Base-by-base conservation (phyloP, 2,113 vertebrate species). In the Thalassarche chlororhynchos region DNA sequence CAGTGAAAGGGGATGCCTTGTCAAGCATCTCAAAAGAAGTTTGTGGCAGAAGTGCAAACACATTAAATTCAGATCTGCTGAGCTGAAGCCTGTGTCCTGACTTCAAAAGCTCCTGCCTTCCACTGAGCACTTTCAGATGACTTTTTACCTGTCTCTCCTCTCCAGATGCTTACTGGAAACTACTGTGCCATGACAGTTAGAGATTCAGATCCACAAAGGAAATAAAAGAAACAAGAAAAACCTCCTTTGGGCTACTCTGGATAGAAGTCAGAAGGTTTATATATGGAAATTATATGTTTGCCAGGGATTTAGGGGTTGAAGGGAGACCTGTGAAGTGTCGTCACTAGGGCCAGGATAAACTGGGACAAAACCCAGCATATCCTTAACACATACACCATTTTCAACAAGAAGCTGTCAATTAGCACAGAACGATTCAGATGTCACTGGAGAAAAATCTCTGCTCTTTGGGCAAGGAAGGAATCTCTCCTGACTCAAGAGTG, bases 381-480 rank as follows among this genome's bases (percentile, higher is more conserved):
- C 75, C 88, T 84, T 70, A 85, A 66, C 32, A 38, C 60, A 85
- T 80, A 58, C 42, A 76, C 96, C 8, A 70, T 83, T 89, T 80
- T 89, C 62, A 91, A 55, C 38, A 77, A 64, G 58, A 87, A 91
- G n/a, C 12, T 94, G 66, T 95, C 91, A 88, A 5, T 90, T 87
- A 91, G 62, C 51, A 77, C 29, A 28, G 47, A 47, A 47, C 8
- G 10, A 94, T 58, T 79, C 66, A 72, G 49, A 93, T 83, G 66
- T 89, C 95, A 91, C 58, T 25, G 47, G 68, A 91, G 68, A 93
- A 94, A 87, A 90, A 94, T 91, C 42, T 72, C 84, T 85, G 78
- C 82, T 93, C 68, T 77, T 77, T 2, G 5, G 70, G 87, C 87
- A 95, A 38, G 32, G 68, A 62, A 95, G 75, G 95, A 87, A 91